Conservation (phyloP, 2,113 vertebrate genomes). For the Phrynocephalus versicolor region DNA sequence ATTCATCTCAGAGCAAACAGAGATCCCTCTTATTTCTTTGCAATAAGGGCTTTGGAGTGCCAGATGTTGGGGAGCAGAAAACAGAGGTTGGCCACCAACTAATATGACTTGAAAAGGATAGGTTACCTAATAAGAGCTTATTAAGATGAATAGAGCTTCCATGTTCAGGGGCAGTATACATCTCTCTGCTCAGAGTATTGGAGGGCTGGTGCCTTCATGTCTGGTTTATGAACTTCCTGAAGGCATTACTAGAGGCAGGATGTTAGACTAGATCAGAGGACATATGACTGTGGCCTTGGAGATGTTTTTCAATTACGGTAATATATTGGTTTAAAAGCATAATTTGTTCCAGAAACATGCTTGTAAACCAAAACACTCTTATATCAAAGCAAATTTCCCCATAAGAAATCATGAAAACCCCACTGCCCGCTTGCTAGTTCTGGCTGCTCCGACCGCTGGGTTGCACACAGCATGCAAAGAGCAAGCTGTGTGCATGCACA, state of each 20-base stretch:
- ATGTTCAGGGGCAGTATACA: not conserved
- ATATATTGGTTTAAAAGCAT: too few species aligned
- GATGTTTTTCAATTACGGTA: too few species aligned
- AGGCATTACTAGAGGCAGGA: not conserved
- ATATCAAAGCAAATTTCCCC: too few species aligned
- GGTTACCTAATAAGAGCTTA: not conserved
- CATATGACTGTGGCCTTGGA: too few species aligned
- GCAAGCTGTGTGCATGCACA: too few species aligned
- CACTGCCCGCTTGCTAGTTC: too few species aligned
- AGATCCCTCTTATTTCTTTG: constrained; percentile 10
- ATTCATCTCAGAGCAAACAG: constrained; percentile 55
- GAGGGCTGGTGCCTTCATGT: not conserved
- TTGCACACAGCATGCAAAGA: too few species aligned
- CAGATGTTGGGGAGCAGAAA: constrained; percentile 14
- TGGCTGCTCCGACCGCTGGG: too few species aligned
- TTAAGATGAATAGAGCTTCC: not conserved
- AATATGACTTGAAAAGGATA: not conserved
- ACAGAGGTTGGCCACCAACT: not conserved
- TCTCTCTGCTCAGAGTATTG: too few species aligned
- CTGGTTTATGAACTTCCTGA: not conserved
- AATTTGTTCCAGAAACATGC: too few species aligned
- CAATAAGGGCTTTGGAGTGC: not conserved
- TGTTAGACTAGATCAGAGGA: not conserved
- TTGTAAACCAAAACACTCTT: too few species aligned
- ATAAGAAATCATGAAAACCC: too few species aligned